phyloP scores from a whole-genome alignment of 2,113 vertebrate species.

The Amphilophus citrinellus region DNA sequence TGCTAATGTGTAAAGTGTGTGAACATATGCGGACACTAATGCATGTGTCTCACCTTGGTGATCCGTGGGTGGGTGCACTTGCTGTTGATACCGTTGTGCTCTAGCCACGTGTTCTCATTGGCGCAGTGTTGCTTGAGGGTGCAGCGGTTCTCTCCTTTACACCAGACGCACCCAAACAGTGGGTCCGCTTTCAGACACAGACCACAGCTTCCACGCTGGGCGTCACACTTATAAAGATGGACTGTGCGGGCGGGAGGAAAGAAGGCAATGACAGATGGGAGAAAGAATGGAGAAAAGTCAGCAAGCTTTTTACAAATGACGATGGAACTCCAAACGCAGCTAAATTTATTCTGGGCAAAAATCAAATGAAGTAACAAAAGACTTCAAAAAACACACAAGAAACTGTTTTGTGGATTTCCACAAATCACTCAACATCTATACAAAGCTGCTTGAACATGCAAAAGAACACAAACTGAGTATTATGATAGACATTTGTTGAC shows the following conservation, averaged over 20 bases:
- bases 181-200: slow-evolving; percentile 97
- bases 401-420: slow-evolving; percentile 18
- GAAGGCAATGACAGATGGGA: background rate
- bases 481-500: slow-evolving; percentile 17
- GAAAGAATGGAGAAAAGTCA: background rate
- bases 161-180: slow-evolving; percentile 96
- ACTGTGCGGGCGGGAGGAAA: slow-evolving; percentile 78
- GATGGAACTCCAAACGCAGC: slow-evolving; percentile 24
- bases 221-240: slow-evolving; percentile 97
- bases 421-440: background rate
- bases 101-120: slow-evolving; percentile 90
- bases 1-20: background rate
- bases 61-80: slow-evolving; percentile 98
- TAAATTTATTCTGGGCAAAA: slow-evolving; percentile 28
- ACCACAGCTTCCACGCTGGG: slow-evolving; percentile 94
- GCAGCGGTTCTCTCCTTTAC: slow-evolving; percentile 91
- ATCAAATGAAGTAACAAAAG: slow-evolving; percentile 3
- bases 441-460: slow-evolving; percentile 17
- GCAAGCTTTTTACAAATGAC: slow-evolving; percentile 16
- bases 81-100: slow-evolving; percentile 91
- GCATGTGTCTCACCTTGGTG: slow-evolving; percentile 87
- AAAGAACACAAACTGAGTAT: slow-evolving; percentile 16
- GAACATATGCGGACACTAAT: background rate
- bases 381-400: slow-evolving; percentile 8
- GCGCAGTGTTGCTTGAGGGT: slow-evolving; percentile 95